Conservation (phyloP, 2,888 invertebrate species). For the Empis livida region DNA sequence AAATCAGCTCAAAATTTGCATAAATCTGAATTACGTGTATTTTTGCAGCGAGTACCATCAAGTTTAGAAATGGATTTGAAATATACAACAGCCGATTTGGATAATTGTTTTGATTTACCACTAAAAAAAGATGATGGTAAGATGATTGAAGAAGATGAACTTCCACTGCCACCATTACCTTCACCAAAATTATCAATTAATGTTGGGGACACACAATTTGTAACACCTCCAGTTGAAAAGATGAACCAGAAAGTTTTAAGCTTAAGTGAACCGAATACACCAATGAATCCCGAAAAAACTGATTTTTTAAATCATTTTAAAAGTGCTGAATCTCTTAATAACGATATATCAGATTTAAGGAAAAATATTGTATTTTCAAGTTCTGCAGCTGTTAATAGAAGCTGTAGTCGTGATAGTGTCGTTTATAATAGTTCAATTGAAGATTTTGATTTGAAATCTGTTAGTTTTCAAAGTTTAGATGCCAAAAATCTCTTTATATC, state of each 20-base stretch:
- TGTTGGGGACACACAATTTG: not conserved
- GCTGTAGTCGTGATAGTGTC: conserved; percentile 25
- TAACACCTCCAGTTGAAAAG: conserved; percentile 7
- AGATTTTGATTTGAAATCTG: conserved; percentile 33
- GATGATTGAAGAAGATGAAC: not conserved
- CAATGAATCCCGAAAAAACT: conserved; percentile 17
- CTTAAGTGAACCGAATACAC: conserved; percentile 24
- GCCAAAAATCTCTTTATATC: conserved; percentile 31
- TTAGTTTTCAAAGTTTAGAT: conserved; percentile 33
- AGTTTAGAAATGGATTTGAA: conserved; percentile 21
- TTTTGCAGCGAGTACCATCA: conserved; percentile 29
- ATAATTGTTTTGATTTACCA: conserved; percentile 20
- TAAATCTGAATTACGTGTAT: conserved; percentile 28
- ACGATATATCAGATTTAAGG: conserved; percentile 5
- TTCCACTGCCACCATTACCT: not conserved
- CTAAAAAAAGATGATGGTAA: conserved; percentile 4
- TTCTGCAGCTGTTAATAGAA: conserved; percentile 15
- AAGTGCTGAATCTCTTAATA: conserved; percentile 27
- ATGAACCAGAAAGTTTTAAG: conserved; percentile 13
- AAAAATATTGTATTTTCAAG: conserved; percentile 15
- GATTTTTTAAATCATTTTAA: conserved; percentile 21
- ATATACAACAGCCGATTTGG: conserved; percentile 17
- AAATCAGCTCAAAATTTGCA: conserved; percentile 31
- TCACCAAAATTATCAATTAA: not conserved
- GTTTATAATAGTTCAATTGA: conserved; percentile 23